Evolutionary conservation across 1,140 invertebrate genomes (phyloP).

Genomic region (Bombus balteatus): DNA sequence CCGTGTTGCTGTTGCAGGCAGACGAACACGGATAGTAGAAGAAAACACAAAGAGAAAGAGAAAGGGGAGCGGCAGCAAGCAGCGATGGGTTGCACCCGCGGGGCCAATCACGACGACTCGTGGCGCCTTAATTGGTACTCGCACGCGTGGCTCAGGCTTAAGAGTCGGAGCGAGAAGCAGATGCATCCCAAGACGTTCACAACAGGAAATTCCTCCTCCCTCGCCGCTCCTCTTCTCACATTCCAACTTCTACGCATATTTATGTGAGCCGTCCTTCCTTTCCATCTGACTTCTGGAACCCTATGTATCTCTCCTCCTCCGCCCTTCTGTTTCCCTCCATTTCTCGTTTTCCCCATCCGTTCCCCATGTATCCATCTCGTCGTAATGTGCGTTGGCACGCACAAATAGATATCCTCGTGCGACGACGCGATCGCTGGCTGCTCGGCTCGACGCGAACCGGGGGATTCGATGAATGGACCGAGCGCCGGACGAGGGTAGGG

Average conservation of each 20-base stretch:
- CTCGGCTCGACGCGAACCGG: conserved; percentile 4
- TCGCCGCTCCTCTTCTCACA: conserved; percentile 48
- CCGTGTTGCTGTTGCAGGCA: background rate
- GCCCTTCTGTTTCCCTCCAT: background rate
- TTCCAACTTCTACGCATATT: conserved; percentile 55
- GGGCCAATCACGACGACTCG: conserved; percentile 57
- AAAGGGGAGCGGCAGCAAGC: background rate
- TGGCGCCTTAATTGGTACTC: conserved; percentile 71
- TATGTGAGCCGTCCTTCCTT: conserved; percentile 47
- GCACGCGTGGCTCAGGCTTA: conserved; percentile 64
- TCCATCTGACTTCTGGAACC: conserved; percentile 40
- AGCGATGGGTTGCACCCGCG: conserved; percentile 31
- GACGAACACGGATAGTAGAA: no score
- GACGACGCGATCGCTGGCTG: conserved; percentile 12
- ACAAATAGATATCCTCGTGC: conserved; percentile 68
- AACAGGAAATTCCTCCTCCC: conserved; percentile 81
- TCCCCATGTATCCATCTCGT: conserved; percentile 2
- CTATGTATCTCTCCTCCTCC: background rate
- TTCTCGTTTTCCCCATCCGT: conserved; percentile 37
- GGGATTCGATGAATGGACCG: conserved; percentile 75
- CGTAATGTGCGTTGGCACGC: conserved; percentile 64
- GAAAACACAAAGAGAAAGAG: background rate
- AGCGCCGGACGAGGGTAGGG: conserved; percentile 17
- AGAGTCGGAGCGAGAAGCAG: conserved; percentile 67
- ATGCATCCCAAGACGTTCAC: conserved; percentile 81